Base-by-base conservation (phyloP, 2,888 invertebrate genomes). In the Meliscaeva auricollis region DNA sequence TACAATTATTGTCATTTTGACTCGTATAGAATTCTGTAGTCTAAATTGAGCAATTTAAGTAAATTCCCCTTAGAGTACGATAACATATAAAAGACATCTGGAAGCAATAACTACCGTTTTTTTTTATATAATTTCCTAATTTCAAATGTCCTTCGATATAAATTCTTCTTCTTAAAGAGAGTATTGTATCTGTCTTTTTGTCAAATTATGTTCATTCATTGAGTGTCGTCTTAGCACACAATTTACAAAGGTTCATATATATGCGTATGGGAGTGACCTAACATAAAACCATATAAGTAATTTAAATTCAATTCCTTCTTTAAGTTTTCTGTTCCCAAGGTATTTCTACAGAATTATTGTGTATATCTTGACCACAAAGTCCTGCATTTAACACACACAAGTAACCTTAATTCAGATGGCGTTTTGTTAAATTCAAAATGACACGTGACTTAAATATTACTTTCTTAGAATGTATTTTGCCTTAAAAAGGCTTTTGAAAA, bases 231-330 rank as follows among this genome's bases (percentile, higher is more conserved):
- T 22, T 50, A 2, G 26, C n/a, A 52, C 13, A 22, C 11, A 50
- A 13, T 13, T 26, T 52, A 0, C 0, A n/a, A 2, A 30, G n/a
- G n/a, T 9, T 30, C 4, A 15, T 30, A 30, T 8, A 30, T 4
- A 26, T 4, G 4, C 26, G n/a, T n/a, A n/a, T n/a, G n/a, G n/a
- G n/a, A n/a, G n/a, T n/a, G n/a, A n/a, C n/a, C n/a, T n/a, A n/a
- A n/a, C n/a, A n/a, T n/a, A n/a, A 26, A 26, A 3, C 4, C 26
- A 26, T 7, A 8, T n/a, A 26, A n/a, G 7, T 30, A 3, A 52
- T 30, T 54, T 54, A n/a, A 54, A 54, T 54, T 54, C 5, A 32
- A 54, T 54, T 44, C 6, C n/a, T 44, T 50, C 22, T 13, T 50
- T 26, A 26, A 22, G 7, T 50, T 13, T 6, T 50, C 13, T 2